phyloP scores from a whole-genome alignment of 2,113 vertebrate species.

The Tonatia bakeri region DNA sequence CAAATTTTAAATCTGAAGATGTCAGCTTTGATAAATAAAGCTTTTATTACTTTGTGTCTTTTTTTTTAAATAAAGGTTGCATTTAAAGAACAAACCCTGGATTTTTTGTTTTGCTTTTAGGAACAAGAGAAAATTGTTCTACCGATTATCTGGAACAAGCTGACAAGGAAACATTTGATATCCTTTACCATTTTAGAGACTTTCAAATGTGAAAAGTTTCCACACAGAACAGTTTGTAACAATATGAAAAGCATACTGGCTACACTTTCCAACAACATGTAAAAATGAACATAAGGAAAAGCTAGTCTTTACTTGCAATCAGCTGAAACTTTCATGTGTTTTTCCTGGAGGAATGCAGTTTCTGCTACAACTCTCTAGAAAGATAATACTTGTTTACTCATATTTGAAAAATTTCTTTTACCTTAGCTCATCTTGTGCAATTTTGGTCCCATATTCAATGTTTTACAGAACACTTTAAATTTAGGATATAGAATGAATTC shows the following conservation, averaged over 20 bases:
- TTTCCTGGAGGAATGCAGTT: neutral
- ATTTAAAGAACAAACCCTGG: slow-evolving; percentile 32
- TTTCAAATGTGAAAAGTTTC: slow-evolving; percentile 31
- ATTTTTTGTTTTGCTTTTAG: slow-evolving; percentile 39
- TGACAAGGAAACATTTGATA: slow-evolving; percentile 18
- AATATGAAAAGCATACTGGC: slow-evolving; percentile 21
- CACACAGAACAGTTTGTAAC: slow-evolving; percentile 41
- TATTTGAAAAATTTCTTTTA: slow-evolving; percentile 37
- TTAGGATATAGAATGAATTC: neutral
- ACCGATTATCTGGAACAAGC: slow-evolving; percentile 3
- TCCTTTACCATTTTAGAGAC: slow-evolving; percentile 31
- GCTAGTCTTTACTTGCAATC: slow-evolving; percentile 17
- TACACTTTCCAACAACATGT: neutral
- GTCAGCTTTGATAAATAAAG: slow-evolving; percentile 2
- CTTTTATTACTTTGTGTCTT: slow-evolving; percentile 12
- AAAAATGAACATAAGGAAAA: slow-evolving; percentile 33
- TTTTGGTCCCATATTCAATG: neutral
- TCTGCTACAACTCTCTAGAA: slow-evolving; percentile 2
- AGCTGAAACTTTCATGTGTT: neutral
- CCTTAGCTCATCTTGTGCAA: neutral
- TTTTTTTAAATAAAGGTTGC: neutral
- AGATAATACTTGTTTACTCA: slow-evolving; percentile 1
- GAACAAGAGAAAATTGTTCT: slow-evolving; percentile 51
- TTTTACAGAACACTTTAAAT: neutral
- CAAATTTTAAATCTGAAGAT: slow-evolving; percentile 12